Evolutionary conservation across 1,140 invertebrate genomes (phyloP).

Genomic region (Lordiphosa stackelbergi): DNA sequence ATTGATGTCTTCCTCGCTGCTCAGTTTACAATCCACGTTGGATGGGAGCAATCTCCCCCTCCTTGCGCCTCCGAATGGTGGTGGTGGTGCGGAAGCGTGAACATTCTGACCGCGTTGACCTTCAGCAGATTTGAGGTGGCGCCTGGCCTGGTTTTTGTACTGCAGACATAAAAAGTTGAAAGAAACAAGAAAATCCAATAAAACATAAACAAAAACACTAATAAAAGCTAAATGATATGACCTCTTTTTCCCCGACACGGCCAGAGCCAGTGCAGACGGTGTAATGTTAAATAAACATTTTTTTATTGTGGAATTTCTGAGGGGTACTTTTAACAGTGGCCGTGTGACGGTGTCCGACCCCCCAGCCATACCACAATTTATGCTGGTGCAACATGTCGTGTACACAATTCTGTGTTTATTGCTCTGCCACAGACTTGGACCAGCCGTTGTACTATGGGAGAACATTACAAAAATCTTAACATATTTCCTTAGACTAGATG

Average conservation of each 20-base stretch:
- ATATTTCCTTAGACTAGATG: too few relatives aligned
- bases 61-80: not conserved
- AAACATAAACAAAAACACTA: constrained; percentile 49
- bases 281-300: constrained; percentile 39
- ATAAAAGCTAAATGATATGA: constrained; percentile 55
- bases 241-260: constrained; percentile 23
- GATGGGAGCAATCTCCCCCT: not conserved
- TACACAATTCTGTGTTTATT: constrained; percentile 55
- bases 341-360: constrained; percentile 4
- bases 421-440: constrained; percentile 30
- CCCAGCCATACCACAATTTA: constrained; percentile 11
- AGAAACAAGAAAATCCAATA: constrained; percentile 33
- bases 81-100: not conserved
- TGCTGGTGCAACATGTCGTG: constrained; percentile 51
- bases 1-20: constrained; percentile 1
- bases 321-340: constrained; percentile 34
- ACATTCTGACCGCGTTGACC: constrained; percentile 45
- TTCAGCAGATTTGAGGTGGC: constrained; percentile 28
- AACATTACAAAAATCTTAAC: too few relatives aligned
- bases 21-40: too few relatives aligned
- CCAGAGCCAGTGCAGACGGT: not conserved
- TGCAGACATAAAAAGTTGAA: constrained; percentile 44
- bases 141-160: constrained; percentile 19
- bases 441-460: not conserved
- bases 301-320: constrained; percentile 45